phyloP scores from a whole-genome alignment of 2,888 invertebrate genomes.

The Rhabditoides inermis region DNA sequence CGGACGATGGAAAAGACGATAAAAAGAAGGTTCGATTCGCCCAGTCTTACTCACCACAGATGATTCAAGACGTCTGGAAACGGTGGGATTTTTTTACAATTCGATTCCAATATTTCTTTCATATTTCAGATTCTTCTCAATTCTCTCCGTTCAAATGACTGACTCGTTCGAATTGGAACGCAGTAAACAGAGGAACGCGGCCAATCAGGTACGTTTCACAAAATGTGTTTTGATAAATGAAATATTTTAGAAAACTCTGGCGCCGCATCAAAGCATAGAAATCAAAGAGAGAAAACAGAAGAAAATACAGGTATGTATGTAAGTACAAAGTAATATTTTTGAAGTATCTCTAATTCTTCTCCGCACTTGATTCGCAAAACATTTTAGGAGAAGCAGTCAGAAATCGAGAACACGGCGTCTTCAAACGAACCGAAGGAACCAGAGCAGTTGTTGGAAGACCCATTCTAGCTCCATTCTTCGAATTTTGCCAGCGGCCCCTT shows the following conservation, averaged over 20 bases:
- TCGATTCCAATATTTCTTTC: not conserved
- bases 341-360: not conserved
- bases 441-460: conserved; percentile 49
- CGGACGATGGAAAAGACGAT: conserved; percentile 22
- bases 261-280: conserved; percentile 50
- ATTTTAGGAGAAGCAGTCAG: conserved; percentile 44
- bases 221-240: no score
- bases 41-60: conserved; percentile 35
- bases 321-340: not conserved
- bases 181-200: conserved; percentile 37
- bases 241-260: conserved; percentile 42
- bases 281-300: conserved; percentile 39
- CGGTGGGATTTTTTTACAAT: conserved; percentile 10
- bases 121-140: conserved; percentile 32
- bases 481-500: no score
- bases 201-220: conserved; percentile 34
- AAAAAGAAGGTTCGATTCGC: conserved; percentile 44
- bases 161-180: conserved; percentile 50
- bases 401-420: conserved; percentile 38
- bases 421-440: conserved; percentile 26
- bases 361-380: not conserved
- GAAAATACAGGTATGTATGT: conserved; percentile 20
- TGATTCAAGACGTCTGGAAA: conserved; percentile 43
- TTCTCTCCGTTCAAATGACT: conserved; percentile 40
- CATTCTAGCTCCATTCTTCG: no score